Evolutionary conservation across 2,113 vertebrate species (phyloP), one percentile per base, ranked within the genome.

Genomic region (Thymallus thymallus): DNA sequence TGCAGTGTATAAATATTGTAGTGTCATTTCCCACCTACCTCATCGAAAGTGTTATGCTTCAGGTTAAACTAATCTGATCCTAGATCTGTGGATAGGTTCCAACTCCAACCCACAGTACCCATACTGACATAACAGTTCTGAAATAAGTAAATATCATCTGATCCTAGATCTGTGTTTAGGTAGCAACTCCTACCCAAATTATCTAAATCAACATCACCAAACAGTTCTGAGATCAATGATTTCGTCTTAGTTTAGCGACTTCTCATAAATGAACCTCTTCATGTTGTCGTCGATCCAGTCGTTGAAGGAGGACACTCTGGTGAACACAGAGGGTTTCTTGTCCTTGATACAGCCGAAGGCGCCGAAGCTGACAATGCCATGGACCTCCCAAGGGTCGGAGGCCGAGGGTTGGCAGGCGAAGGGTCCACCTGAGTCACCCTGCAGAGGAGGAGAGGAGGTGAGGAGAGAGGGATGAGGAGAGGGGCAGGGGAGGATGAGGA

Each of bases 271-370:
- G 70, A 90, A 92, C 71, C 85, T 86, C 79, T 86, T 92, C 10
- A 92, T 89, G 72, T 86, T 90, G 84, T 90, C 30, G 1, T 67
- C 3, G 10, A 92, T 88, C 91, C 92, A 93, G 69, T 85, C 76
- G 10, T 72, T 89, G 66, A 93, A 93, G 74, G 88, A 82, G 1
- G 91, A 92, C n/a, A 92, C 86, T 0, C 84, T 88, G 1, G 89
- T 93, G 84, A 94, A 93, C 14, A 93, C 89, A 0, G 92, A 90
- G 0, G 91, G 91, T 26, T 93, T 93, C 77, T 89, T 93, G 81
- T 93, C 89, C 73, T 55, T 81, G 64, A 90, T 83, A 78, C 92
- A 93, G 71, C 89, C 88, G 32, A 41, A 66, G 18, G 91, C 72
- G 23, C 85, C 87, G 5, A 92, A 92, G 74, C 89, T 92, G 65